These are phyloP conservation scores for Crioceris asparagi DNA, from an alignment of 2,888 invertebrate species.

Conservation along the genomic window DNA sequence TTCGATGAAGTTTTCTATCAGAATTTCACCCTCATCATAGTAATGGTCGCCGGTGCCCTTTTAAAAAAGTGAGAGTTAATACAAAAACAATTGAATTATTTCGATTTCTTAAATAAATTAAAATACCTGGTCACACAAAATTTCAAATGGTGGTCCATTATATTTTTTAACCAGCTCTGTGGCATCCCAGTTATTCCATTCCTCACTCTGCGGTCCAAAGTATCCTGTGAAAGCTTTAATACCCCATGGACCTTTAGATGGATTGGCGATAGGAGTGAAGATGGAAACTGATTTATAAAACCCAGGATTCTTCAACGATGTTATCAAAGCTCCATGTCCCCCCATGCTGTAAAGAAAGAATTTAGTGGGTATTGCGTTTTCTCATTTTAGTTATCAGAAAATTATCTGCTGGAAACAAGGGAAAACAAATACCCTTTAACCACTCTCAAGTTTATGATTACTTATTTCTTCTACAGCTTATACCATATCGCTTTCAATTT, in stretches of 20 bases:
- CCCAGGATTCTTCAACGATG: constrained; percentile 81
- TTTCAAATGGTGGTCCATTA: constrained; percentile 67
- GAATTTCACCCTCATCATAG: constrained; percentile 58
- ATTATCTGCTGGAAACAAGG: no score
- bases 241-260: constrained; percentile 76
- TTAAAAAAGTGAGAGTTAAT: constrained; percentile 23
- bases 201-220: constrained; percentile 49
- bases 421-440: no score
- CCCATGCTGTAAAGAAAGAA: constrained; percentile 81
- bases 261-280: constrained; percentile 91
- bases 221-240: constrained; percentile 74
- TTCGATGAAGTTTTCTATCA: constrained; percentile 71
- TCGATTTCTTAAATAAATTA: no score
- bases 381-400: no score
- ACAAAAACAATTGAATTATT: no score
- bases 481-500: no score
- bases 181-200: constrained; percentile 85
- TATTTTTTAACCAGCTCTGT: constrained; percentile 70
- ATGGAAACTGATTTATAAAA: constrained; percentile 81
- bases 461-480: no score
- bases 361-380: no score
- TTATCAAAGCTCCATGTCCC: constrained; percentile 89
- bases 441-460: no score
- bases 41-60: constrained; percentile 78
- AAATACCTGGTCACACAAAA: constrained; percentile 91